These are phyloP conservation scores for Brachionus asplanchnoidis DNA, from an alignment of 1,140 invertebrate genomes.

Conservation along the genomic window DNA sequence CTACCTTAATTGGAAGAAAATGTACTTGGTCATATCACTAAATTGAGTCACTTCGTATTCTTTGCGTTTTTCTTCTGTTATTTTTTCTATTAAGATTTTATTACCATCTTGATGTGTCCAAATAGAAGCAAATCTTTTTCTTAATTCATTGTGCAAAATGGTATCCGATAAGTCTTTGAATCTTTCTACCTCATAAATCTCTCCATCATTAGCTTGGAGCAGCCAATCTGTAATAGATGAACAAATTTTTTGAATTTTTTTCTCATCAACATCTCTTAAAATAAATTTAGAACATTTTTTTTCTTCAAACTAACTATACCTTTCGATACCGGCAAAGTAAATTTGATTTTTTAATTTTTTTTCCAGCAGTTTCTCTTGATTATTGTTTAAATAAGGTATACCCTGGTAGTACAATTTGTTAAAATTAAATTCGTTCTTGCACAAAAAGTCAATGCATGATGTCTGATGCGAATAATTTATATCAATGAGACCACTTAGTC, in stretches of 20 bases:
- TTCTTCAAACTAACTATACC: conserved; percentile 43
- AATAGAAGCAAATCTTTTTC: conserved; percentile 59
- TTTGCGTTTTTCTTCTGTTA: background rate
- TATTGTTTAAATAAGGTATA: conserved; percentile 64
- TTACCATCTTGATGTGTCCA: conserved; percentile 50
- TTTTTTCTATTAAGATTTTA: conserved; percentile 28
- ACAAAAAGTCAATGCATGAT: conserved; percentile 64
- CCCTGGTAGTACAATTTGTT: conserved; percentile 68
- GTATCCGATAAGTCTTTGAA: conserved; percentile 46
- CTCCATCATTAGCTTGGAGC: conserved; percentile 47
- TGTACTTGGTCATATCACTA: background rate
- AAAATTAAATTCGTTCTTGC: conserved; percentile 66
- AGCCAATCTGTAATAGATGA: conserved; percentile 56
- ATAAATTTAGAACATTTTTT: background rate
- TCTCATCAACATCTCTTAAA: conserved; percentile 54
- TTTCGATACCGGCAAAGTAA: conserved; percentile 47
- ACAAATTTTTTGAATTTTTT: conserved; percentile 50
- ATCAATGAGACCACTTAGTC: conserved; percentile 58
- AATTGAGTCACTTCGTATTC: background rate
- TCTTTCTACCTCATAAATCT: conserved; percentile 36
- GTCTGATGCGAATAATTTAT: conserved; percentile 53
- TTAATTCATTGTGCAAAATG: conserved; percentile 60
- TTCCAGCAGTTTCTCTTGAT: conserved; percentile 54
- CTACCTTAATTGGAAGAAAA: background rate
- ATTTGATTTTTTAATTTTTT: conserved; percentile 49